Base-by-base conservation (phyloP, 2,797 vertebrate species). In the Epinephelus awoara region DNA sequence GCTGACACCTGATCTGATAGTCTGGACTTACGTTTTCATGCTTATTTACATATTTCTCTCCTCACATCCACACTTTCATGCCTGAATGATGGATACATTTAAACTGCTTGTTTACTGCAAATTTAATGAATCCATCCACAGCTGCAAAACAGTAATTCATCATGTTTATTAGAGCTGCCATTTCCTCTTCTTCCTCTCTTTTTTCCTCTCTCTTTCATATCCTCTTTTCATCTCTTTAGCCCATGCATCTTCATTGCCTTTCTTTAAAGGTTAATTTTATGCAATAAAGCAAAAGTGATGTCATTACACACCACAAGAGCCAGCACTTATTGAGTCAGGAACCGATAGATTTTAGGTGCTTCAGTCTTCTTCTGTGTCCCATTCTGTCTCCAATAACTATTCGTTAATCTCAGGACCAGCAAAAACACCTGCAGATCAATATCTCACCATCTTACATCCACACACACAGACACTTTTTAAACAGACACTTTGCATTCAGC, bases 141-240 rank as follows among this genome's bases (percentile, higher is more conserved):
- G 23, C 58, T 82, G 46, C 34, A 63, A 59, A 49, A 61, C 21
- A 65, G 38, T 14, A 73, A 55, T 90, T 76, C 12, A 77, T 88
- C 86, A 62, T 38, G 11, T 72, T 83, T 85, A 81, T 79, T 73
- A 70, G 21, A 62, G 14, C 21, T 88, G 82, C 47, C 47, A 14
- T 71, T 69, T 72, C 23, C 14, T 25, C 57, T 66, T 52, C 25
- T 58, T 69, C 27, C 34, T 11, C 6, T 78, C n/a, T 19, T 61
- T 25, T 65, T 34, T 9, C 40, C 12, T 56, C 19, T 56, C 58
- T 71, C 10, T 74, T 38, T 61, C n/a, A 56, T 40, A 42, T 83
- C 11, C 38, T 71, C 10, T 54, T 61, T 72, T 69, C 52, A 13
- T 81, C 17, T 75, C 18, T 62, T 72, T 25, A 68, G 46, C n/a